Evolutionary conservation across 2,113 vertebrate species (phyloP).

Genomic region (Philantomba maxwellii): DNA sequence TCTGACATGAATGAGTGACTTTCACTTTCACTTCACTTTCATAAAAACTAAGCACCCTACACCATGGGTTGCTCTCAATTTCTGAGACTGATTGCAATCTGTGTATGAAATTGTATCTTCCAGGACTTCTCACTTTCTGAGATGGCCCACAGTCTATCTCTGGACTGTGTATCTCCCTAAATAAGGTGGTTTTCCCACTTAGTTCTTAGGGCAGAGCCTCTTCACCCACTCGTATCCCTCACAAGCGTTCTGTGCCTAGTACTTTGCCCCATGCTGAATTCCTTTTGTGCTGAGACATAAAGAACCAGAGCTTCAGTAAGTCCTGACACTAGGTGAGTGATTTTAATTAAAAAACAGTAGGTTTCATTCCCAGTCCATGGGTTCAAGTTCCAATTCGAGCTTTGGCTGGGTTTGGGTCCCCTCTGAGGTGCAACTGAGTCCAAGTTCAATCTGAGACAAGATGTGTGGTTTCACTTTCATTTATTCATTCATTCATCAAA

Average conservation of each 20-base stretch:
- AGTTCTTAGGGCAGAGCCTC: neutral
- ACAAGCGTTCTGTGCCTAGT: neutral
- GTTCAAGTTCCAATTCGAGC: neutral
- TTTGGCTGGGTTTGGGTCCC: neutral
- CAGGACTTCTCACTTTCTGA: neutral
- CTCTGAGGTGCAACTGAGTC: neutral
- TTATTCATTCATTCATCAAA: neutral
- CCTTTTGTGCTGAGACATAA: neutral
- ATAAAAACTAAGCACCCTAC: neutral
- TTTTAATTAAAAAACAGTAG: neutral
- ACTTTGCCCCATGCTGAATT: neutral
- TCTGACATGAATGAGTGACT: neutral
- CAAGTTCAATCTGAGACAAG: neutral
- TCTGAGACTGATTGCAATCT: neutral
- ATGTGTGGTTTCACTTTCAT: neutral
- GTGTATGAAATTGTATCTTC: neutral
- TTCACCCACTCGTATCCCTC: neutral
- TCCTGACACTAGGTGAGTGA: neutral
- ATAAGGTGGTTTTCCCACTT: neutral
- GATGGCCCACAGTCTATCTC: neutral
- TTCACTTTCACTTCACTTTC: neutral
- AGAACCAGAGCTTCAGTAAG: neutral
- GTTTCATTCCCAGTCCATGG: neutral
- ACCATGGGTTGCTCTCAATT: neutral
- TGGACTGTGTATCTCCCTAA: neutral